Conservation (phyloP, 2,888 invertebrate genomes). For the Celastrina argiolus region DNA sequence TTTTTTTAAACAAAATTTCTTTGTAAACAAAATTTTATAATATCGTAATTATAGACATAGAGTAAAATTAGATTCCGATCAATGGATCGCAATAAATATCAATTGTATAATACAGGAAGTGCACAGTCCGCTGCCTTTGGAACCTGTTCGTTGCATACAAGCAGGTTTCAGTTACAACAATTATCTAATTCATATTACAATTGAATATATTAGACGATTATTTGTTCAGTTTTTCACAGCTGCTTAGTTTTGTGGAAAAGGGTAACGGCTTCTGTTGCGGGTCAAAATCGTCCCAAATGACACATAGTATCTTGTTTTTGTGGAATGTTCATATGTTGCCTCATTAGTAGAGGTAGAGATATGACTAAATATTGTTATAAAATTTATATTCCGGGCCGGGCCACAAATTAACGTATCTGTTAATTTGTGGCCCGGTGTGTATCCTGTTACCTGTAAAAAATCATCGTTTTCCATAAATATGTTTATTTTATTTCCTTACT, state of each 20-base stretch:
- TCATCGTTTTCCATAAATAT: too few relatives aligned
- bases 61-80: constrained; percentile 12
- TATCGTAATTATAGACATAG: background rate
- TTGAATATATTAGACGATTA: background rate
- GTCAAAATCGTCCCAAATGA: background rate
- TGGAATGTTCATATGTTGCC: background rate
- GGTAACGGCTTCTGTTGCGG: too few relatives aligned
- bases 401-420: background rate
- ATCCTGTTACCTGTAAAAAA: too few relatives aligned
- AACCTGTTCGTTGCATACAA: constrained; percentile 34
- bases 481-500: too few relatives aligned
- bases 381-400: background rate
- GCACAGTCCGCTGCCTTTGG: constrained; percentile 34
- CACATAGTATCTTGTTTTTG: background rate
- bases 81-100: constrained; percentile 28
- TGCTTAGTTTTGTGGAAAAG: background rate
- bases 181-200: constrained; percentile 20
- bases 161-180: constrained; percentile 19
- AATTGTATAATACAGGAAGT: constrained; percentile 36
- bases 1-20: too few relatives aligned
- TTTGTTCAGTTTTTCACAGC: background rate
- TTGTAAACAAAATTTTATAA: too few relatives aligned
- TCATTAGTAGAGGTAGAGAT: background rate
- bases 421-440: background rate
- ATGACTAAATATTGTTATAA: background rate